Base-by-base conservation (phyloP, 2,888 invertebrate genomes). In the Ethmia dodecea region DNA sequence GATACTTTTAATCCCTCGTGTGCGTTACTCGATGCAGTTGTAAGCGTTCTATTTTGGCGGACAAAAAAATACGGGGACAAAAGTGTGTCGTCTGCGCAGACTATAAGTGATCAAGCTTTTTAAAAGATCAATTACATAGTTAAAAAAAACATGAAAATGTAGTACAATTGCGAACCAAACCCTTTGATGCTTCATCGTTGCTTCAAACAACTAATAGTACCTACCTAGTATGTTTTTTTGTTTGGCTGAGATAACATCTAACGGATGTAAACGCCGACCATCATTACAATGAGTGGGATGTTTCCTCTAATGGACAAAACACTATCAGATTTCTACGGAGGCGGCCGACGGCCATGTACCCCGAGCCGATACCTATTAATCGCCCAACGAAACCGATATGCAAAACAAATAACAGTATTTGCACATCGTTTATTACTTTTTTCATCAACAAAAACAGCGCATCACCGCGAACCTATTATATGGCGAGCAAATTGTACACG, bases 351-450 rank as follows among this genome's bases (percentile, higher is more conserved):
- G n/a, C n/a, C n/a, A n/a, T n/a, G 53, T 40, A 49, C 47, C 48
- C 57, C 45, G 60, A 60, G 47, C 57, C 45, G 60, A 60, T 65
- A 60, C 55, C 71, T 70, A 69, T 70, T 69, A 66, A 70, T 68
- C 60, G 59, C 40, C 50, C 55, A 55, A 55, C 63, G 73, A 75
- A 72, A 75, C 65, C 61, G 73, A 80, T 78, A 78, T 66, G 63
- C 68, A 74, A 75, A 79, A 78, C 66, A 66, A 73, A 61, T 79
- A 83, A 81, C 77, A 69, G 78, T 80, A 79, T 78, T 74, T 65
- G 72, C 73, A 69, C 71, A 52, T 63, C 61, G 60, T 61, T 61
- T 60, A 60, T 67, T 63, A 50, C 47, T 65, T 72, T 79, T 80
- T 75, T 11, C 12, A 52, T 43, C 31, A 49, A 43, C 52, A 66